phyloP scores from a whole-genome alignment of 2,888 invertebrate species.

The Dryocosmus kuriphilus region DNA sequence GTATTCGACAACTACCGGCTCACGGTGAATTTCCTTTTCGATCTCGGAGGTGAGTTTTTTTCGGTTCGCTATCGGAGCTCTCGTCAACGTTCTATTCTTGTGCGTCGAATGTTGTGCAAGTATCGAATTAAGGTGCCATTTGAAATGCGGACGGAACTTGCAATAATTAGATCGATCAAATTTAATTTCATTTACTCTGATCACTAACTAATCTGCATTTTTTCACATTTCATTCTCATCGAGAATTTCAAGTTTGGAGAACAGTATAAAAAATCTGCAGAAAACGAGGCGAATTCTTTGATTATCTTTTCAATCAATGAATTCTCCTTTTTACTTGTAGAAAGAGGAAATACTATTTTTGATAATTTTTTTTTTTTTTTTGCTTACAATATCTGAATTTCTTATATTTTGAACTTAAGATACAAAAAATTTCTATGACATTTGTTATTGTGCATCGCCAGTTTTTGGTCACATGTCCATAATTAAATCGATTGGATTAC shows the following conservation, averaged over 20 bases:
- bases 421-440: neutral
- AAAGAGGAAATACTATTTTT: neutral
- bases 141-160: slow-evolving; percentile 55
- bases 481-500: slow-evolving; percentile 2
- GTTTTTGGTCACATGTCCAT: neutral
- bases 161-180: slow-evolving; percentile 48
- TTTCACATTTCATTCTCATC: neutral
- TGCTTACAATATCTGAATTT: neutral
- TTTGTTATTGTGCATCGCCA: neutral
- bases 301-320: no score
- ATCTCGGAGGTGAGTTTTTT: slow-evolving; percentile 59
- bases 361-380: neutral
- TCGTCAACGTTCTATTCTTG: slow-evolving; percentile 69
- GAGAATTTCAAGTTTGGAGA: neutral
- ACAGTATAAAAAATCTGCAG: neutral
- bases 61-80: slow-evolving; percentile 48
- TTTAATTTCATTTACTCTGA: neutral
- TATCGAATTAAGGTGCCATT: slow-evolving; percentile 70
- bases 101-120: slow-evolving; percentile 73
- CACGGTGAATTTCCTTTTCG: slow-evolving; percentile 24
- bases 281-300: neutral
- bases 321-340: neutral
- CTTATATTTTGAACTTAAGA: neutral
- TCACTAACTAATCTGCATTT: neutral
- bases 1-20: slow-evolving; percentile 36